Percentiles rank a stretch among this genome's conserved stretches.
phyloP scores from a whole-genome alignment of 2,113 vertebrate genomes.

The Mesocricetus auratus region DNA sequence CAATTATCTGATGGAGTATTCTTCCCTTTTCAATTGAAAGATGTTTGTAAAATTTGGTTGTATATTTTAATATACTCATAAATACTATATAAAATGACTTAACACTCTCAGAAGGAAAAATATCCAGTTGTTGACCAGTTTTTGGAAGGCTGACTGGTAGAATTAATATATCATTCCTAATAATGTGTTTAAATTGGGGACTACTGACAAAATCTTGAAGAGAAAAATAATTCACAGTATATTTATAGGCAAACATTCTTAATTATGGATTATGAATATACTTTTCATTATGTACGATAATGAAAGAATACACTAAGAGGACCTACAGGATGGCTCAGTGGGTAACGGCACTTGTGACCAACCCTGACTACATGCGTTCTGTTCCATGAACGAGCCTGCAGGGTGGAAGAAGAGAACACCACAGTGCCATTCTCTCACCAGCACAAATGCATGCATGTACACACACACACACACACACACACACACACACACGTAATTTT shows the following conservation, averaged over 20 bases:
- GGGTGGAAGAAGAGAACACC: background rate
- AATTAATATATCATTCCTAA: background rate
- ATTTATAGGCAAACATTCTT: constrained; percentile 44
- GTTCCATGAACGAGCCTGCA: background rate
- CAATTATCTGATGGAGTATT: background rate
- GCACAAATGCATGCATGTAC: background rate
- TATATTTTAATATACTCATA: background rate
- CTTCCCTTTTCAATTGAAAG: background rate
- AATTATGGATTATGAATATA: constrained; percentile 6
- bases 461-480: background rate
- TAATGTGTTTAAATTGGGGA: constrained; percentile 36
- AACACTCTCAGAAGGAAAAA: constrained; percentile 22
- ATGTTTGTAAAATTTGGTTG: constrained; percentile 13
- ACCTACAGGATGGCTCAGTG: background rate
- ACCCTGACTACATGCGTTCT: background rate
- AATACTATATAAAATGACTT: constrained; percentile 36
- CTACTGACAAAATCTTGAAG: constrained; percentile 14
- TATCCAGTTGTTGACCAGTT: background rate
- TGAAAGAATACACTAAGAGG: background rate
- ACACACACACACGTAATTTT: no score
- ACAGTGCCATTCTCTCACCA: background rate
- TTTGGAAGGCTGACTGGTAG: constrained; percentile 34
- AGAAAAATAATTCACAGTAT: background rate
- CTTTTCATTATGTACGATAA: constrained; percentile 44
- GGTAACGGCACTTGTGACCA: background rate